phyloP scores from a whole-genome alignment of 1,140 invertebrate genomes.

The Bemisia tabaci region DNA sequence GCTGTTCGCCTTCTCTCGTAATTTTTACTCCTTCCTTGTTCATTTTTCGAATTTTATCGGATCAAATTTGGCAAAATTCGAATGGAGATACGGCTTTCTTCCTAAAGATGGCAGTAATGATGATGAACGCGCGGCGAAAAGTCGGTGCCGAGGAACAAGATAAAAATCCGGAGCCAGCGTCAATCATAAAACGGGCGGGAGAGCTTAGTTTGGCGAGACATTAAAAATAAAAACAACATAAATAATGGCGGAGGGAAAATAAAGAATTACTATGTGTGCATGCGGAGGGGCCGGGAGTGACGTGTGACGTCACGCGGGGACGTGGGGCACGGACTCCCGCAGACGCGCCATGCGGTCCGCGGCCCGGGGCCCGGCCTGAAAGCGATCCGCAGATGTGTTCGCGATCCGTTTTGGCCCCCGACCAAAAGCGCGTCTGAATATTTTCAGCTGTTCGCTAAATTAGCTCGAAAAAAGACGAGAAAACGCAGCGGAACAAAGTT shows the following conservation, averaged over 20 bases:
- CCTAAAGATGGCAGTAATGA: background rate
- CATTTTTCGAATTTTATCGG: no score
- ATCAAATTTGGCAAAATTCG: no score
- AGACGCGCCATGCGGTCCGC: background rate
- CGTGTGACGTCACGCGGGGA: background rate
- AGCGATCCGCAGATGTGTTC: background rate
- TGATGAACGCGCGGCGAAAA: background rate
- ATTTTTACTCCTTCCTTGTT: no score
- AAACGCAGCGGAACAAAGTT: no score
- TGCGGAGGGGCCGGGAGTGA: background rate
- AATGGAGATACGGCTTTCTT: background rate
- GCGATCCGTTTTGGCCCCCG: background rate
- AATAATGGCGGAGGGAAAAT: background rate
- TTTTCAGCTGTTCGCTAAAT: background rate
- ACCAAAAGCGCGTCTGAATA: background rate
- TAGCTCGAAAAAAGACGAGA: no score
- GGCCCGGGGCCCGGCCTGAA: background rate
- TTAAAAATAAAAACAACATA: slow-evolving; percentile 1
- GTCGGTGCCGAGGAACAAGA: background rate
- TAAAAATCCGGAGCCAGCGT: background rate
- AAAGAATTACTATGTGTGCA: background rate
- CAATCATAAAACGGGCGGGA: background rate
- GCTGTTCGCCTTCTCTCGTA: no score
- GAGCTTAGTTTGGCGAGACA: background rate
- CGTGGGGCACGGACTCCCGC: background rate